A percentile compares a stretch with the other conserved stretches of the same genome.
These are phyloP conservation scores for Luscinia megarhynchos DNA, from an alignment of 2,797 vertebrate genomes.

Conservation along the genomic window DNA sequence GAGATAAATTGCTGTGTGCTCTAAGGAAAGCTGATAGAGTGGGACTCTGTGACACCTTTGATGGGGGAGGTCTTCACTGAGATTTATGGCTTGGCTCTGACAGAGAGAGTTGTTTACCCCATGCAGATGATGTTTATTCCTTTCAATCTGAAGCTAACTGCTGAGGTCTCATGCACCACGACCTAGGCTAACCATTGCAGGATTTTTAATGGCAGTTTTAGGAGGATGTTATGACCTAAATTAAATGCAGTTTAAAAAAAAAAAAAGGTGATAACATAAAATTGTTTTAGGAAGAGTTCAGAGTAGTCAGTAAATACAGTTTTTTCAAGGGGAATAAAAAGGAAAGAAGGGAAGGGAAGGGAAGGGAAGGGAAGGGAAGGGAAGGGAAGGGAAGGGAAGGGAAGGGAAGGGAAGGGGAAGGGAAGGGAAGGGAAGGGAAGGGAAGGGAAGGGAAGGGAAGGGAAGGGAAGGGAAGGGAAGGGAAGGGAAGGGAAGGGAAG, in stretches of 20 bases:
- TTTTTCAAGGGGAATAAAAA: not conserved
- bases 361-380: too few species aligned
- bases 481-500: too few species aligned
- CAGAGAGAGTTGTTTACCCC: not conserved
- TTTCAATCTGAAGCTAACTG: not conserved
- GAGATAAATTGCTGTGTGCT: not conserved
- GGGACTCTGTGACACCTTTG: not conserved
- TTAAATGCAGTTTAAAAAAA: not conserved
- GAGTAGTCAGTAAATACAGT: not conserved
- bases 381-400: too few species aligned
- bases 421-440: too few species aligned
- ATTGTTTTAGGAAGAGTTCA: not conserved
- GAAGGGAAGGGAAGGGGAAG: not conserved
- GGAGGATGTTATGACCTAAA: not conserved
- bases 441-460: too few species aligned
- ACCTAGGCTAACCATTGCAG: fast-evolving
- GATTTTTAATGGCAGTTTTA: not conserved
- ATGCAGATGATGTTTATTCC: not conserved
- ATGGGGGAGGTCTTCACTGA: not conserved
- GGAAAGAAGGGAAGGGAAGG: too few species aligned
- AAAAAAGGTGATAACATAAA: not conserved
- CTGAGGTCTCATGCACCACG: not conserved
- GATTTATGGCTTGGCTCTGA: not conserved
- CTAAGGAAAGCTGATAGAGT: not conserved
- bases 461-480: too few species aligned